phyloP scores from a whole-genome alignment of 2,113 vertebrate species.

The Chloropsis cyanopogon region DNA sequence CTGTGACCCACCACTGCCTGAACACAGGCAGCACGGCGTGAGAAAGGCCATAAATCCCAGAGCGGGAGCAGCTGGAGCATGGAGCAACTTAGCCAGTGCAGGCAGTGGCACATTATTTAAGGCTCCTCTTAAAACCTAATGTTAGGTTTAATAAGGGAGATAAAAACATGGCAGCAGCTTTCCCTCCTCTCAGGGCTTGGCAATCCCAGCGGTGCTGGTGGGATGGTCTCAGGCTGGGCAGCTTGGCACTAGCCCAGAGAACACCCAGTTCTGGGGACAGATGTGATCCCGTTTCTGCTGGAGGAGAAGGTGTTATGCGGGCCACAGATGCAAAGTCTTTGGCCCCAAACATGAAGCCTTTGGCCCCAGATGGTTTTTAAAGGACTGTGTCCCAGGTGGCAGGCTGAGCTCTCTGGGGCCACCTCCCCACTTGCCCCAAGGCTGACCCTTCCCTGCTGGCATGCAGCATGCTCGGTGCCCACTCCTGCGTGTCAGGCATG shows the following conservation, averaged over 20 bases:
- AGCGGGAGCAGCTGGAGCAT: background rate
- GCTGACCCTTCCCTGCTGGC: background rate
- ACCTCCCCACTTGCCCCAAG: accelerated
- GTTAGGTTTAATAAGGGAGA: constrained; percentile 48
- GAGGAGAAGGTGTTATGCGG: accelerated
- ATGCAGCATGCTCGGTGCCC: background rate
- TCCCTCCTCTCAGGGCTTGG: background rate
- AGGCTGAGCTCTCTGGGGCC: background rate
- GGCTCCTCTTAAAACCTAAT: constrained; percentile 47
- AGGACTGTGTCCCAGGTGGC: background rate
- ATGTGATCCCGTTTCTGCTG: accelerated
- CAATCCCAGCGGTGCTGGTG: accelerated
- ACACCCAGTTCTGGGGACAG: background rate
- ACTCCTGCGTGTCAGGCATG: background rate
- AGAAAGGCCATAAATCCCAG: background rate
- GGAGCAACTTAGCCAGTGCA: background rate
- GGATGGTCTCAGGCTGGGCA: background rate
- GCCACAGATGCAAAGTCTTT: background rate
- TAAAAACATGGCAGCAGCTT: constrained; percentile 4
- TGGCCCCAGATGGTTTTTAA: background rate
- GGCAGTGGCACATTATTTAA: constrained; percentile 40
- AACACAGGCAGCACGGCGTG: accelerated
- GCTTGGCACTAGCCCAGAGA: background rate
- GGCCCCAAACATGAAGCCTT: background rate
- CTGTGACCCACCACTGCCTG: accelerated